These are phyloP conservation scores for Nemoura dubitans DNA, from an alignment of 2,888 invertebrate genomes.

Conservation along the genomic window DNA sequence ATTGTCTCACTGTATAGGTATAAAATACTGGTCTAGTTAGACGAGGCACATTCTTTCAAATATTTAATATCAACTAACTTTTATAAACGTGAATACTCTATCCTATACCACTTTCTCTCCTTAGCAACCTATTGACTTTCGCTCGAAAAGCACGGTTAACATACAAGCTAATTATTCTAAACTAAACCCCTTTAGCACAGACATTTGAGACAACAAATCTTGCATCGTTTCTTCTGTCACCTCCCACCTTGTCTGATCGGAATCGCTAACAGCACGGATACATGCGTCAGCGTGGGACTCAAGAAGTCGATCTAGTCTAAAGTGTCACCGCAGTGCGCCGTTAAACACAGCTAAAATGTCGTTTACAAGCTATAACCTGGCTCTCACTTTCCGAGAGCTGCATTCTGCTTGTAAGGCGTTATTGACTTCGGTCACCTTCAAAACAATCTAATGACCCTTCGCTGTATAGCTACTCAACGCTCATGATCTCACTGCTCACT, in stretches of 20 bases:
- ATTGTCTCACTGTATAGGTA: not conserved
- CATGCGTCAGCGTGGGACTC: not conserved
- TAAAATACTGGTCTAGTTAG: not conserved
- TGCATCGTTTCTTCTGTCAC: not conserved
- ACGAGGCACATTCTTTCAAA: not conserved
- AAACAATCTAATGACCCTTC: not conserved
- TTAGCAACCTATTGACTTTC: not conserved
- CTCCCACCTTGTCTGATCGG: not conserved
- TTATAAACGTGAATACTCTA: not conserved
- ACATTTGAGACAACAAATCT: not conserved
- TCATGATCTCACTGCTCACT: not conserved
- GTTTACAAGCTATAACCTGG: not conserved
- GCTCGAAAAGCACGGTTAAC: not conserved
- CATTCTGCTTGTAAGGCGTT: not conserved
- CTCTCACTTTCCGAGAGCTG: not conserved
- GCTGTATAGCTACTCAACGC: not conserved
- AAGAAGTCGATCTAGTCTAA: not conserved
- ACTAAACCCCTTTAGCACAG: not conserved
- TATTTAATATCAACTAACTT: slow-evolving; percentile 12
- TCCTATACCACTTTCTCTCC: not conserved
- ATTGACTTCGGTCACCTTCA: not conserved
- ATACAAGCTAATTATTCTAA: not conserved
- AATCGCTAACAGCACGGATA: not conserved
- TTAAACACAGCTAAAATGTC: not conserved
- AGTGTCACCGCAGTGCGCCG: not conserved